Conservation (phyloP, 2,113 vertebrate species). For the Chinchilla lanigera region DNA sequence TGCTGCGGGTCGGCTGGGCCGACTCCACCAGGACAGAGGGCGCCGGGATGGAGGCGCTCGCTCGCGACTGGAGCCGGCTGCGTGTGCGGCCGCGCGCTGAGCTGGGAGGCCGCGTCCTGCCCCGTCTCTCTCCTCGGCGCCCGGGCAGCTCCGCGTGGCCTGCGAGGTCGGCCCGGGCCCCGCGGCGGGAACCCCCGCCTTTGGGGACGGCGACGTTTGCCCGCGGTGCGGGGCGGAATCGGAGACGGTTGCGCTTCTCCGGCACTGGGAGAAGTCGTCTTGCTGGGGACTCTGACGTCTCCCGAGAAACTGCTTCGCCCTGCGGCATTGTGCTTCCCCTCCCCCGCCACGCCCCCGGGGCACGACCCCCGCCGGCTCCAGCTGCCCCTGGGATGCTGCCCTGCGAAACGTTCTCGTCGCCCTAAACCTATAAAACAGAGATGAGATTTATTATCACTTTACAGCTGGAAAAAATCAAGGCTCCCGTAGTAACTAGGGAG, state of each 20-base stretch:
- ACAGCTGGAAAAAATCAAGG: background rate
- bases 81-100: too few species aligned
- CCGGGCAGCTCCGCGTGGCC: too few species aligned
- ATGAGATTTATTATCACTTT: background rate
- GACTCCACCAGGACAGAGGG: too few species aligned
- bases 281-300: background rate
- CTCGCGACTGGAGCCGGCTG: too few species aligned
- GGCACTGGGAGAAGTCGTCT: background rate
- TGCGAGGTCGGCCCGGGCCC: too few species aligned
- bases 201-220: background rate
- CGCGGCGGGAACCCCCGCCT: too few species aligned
- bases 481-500: background rate
- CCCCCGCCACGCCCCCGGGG: background rate
- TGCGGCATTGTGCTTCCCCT: background rate
- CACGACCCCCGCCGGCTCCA: background rate
- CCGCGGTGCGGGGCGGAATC: too few species aligned
- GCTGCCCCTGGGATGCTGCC: background rate
- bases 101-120: too few species aligned
- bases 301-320: constrained; percentile 17
- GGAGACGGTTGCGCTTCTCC: background rate
- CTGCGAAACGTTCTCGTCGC: background rate
- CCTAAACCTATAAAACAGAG: background rate
- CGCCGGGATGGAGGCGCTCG: too few species aligned
- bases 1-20: too few species aligned
- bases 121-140: too few species aligned